Percentiles rank a stretch among this genome's conserved stretches.
phyloP scores from a whole-genome alignment of 2,888 invertebrate species.

The Cistogaster globosa region DNA sequence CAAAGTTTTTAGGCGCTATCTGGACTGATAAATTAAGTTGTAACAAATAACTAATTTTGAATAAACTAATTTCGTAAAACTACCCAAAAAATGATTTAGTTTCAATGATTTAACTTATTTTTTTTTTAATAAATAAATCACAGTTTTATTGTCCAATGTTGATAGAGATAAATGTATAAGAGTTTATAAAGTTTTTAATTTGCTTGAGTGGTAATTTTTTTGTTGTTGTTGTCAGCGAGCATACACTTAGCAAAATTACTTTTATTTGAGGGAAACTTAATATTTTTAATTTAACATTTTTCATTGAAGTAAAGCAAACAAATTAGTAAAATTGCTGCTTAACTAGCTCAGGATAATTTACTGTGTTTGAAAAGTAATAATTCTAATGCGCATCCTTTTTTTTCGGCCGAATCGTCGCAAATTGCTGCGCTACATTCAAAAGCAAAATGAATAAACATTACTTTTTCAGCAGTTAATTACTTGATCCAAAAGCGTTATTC shows the following conservation, averaged over 20 bases:
- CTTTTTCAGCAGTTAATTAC: too few relatives aligned
- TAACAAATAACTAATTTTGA: slow-evolving; percentile 21
- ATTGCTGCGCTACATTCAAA: too few relatives aligned
- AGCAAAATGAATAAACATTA: too few relatives aligned
- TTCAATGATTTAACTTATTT: slow-evolving; percentile 43
- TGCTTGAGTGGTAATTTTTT: slow-evolving; percentile 83
- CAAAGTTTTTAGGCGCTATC: slow-evolving; percentile 59
- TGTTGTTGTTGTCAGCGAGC: slow-evolving; percentile 47
- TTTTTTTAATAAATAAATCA: slow-evolving; percentile 53
- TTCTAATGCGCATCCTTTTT: too few relatives aligned
- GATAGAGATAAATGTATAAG: background rate
- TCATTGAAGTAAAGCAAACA: too few relatives aligned
- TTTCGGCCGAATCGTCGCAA: too few relatives aligned
- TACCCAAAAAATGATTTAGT: slow-evolving; percentile 49
- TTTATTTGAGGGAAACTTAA: background rate
- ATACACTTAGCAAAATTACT: slow-evolving; percentile 17
- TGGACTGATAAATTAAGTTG: slow-evolving; percentile 24
- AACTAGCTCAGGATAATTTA: too few relatives aligned
- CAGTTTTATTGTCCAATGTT: slow-evolving; percentile 30
- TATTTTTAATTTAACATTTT: background rate
- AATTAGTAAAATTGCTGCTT: too few relatives aligned
- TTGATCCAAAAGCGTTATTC: too few relatives aligned
- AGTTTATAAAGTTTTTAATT: slow-evolving; percentile 77
- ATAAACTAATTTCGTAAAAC: slow-evolving; percentile 30
- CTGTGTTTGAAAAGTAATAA: too few relatives aligned